Percentiles rank a stretch among this genome's conserved stretches.
phyloP scores from a whole-genome alignment of 1,140 invertebrate genomes.

The Camponotus vicinus region DNA sequence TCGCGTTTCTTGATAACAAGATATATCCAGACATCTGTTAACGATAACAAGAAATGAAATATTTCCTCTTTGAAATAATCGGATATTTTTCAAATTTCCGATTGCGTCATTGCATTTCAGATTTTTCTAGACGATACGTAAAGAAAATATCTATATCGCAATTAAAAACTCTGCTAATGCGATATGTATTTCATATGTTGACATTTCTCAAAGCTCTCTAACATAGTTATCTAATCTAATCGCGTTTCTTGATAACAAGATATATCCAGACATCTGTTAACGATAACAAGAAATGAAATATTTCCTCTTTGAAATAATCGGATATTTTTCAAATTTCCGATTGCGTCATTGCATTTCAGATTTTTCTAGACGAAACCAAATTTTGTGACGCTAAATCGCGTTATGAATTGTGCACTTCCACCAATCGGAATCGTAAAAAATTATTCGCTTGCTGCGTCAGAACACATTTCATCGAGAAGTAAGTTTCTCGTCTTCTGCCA shows the following conservation, averaged over 20 bases:
- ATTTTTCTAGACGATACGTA: too few species aligned
- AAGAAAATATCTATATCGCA: neutral
- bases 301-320: constrained; percentile 67
- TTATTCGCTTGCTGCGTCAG: constrained; percentile 44
- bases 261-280: constrained; percentile 58
- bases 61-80: constrained; percentile 67
- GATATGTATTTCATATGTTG: too few species aligned
- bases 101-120: too few species aligned
- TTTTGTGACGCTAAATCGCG: constrained; percentile 64
- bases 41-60: constrained; percentile 67
- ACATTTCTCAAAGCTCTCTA: too few species aligned
- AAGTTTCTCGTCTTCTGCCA: neutral
- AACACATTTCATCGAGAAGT: neutral
- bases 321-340: constrained; percentile 50
- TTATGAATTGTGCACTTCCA: constrained; percentile 2
- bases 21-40: constrained; percentile 54
- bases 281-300: constrained; percentile 66
- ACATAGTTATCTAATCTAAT: neutral
- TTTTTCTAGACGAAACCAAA: constrained; percentile 63
- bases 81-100: constrained; percentile 54
- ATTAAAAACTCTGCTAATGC: too few species aligned
- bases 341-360: constrained; percentile 10
- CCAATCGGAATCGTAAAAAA: constrained; percentile 34
- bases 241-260: constrained; percentile 13
- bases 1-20: constrained; percentile 21